phyloP scores from a whole-genome alignment of 2,113 vertebrate species.

The Athene cunicularia region DNA sequence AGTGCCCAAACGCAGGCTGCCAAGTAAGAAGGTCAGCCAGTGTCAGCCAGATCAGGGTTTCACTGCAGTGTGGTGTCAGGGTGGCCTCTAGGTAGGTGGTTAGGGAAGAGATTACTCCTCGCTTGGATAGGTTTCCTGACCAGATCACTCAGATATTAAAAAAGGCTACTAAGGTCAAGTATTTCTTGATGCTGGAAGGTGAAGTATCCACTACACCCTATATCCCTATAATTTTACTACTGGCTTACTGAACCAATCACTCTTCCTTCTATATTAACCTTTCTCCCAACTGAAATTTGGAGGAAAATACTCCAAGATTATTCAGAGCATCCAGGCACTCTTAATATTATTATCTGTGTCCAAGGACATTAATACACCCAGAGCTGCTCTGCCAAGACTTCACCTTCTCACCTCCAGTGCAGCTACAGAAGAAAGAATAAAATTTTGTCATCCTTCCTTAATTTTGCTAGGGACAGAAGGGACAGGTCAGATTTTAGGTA shows the following conservation, averaged over 20 bases:
- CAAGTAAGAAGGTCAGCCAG: neutral
- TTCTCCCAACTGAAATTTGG: neutral
- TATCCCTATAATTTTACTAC: neutral
- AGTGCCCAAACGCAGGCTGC: neutral
- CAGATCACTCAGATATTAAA: neutral
- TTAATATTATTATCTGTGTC: neutral
- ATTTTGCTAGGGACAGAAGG: neutral
- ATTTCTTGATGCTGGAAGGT: neutral
- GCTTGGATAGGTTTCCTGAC: neutral
- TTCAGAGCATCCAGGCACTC: neutral
- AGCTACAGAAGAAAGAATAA: neutral
- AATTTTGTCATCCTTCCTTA: neutral
- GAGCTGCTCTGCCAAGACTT: neutral
- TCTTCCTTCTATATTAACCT: neutral
- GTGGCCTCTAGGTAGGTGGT: neutral
- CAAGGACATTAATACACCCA: neutral
- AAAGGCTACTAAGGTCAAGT: neutral
- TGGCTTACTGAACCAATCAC: neutral
- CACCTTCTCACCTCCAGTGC: neutral
- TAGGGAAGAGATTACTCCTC: neutral
- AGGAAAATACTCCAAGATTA: neutral
- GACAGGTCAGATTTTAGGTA: neutral
- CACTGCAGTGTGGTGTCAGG: neutral
- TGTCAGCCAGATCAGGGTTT: neutral
- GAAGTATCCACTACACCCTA: neutral